These are phyloP conservation scores for Apostichopus leukothele DNA, from an alignment of 53 echinoderm and acorn worm species.

Conservation along the genomic window DNA sequence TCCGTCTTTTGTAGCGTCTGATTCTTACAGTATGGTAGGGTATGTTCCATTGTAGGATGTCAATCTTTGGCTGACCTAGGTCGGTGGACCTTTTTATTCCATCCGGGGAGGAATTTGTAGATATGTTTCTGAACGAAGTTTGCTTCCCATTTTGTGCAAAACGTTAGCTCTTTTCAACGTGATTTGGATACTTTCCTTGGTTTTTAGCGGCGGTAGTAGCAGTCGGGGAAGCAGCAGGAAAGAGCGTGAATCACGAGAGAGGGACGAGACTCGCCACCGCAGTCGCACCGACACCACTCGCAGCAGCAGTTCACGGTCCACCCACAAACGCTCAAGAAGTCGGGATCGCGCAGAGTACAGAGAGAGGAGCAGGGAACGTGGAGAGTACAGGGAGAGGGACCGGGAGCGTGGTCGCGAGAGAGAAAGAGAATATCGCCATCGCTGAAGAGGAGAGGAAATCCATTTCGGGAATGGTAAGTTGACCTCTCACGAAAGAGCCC, in stretches of 20 bases:
- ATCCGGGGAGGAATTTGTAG: too few species aligned
- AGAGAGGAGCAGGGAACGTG: constrained; percentile 83
- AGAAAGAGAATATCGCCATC: constrained; percentile 67
- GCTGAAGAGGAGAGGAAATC: constrained; percentile 43
- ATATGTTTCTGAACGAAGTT: too few species aligned
- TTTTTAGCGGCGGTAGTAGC: neutral
- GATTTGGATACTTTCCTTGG: too few species aligned
- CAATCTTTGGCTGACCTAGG: too few species aligned
- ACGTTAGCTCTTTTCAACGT: too few species aligned
- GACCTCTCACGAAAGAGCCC: too few species aligned
- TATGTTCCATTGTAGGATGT: too few species aligned
- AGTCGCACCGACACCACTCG: constrained; percentile 69
- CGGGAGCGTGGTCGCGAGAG: constrained; percentile 75
- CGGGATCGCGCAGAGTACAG: constrained; percentile 75
- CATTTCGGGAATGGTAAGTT: too few species aligned
- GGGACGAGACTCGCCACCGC: constrained; percentile 78
- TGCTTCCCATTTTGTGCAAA: too few species aligned
- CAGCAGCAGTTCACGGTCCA: constrained; percentile 83
- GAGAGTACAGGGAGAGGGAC: constrained; percentile 70
- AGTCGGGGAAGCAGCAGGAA: constrained; percentile 61
- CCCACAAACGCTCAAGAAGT: constrained; percentile 83
- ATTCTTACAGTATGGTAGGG: too few species aligned
- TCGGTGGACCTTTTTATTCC: too few species aligned
- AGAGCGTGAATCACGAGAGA: constrained; percentile 75
- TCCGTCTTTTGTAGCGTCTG: too few species aligned